Conservation (phyloP, 2,888 invertebrate genomes). For the Sympetrum striolatum region DNA sequence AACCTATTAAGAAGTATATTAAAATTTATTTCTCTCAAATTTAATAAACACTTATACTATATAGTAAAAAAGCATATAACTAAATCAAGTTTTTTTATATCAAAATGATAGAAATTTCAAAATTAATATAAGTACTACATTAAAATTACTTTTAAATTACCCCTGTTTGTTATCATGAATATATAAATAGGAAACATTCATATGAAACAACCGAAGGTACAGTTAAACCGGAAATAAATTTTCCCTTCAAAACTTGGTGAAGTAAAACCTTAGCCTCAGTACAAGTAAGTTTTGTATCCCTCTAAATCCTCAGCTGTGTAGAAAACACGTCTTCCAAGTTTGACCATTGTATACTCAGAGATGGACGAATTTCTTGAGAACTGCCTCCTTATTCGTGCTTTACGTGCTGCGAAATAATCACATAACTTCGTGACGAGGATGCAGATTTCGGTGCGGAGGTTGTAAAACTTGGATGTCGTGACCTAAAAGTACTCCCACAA, state of each 20-base stretch:
- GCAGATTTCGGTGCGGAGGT: background rate
- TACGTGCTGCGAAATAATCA: background rate
- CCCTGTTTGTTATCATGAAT: too few relatives aligned
- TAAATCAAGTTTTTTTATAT: too few relatives aligned
- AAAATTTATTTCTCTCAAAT: too few relatives aligned
- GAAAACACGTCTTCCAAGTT: background rate
- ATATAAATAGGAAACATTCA: too few relatives aligned
- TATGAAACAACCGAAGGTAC: too few relatives aligned
- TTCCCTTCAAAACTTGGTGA: background rate
- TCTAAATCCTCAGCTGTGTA: background rate
- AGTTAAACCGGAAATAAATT: too few relatives aligned
- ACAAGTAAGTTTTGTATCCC: background rate
- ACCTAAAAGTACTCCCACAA: background rate
- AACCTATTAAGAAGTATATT: too few relatives aligned
- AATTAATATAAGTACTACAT: too few relatives aligned
- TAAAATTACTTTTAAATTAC: too few relatives aligned
- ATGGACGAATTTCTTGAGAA: background rate
- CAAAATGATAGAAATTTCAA: too few relatives aligned
- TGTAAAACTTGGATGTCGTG: background rate
- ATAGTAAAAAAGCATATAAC: too few relatives aligned
- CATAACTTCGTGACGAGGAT: background rate
- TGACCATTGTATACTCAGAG: background rate
- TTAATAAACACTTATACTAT: too few relatives aligned
- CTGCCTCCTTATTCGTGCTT: background rate
- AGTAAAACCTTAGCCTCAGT: background rate